Base-by-base conservation (phyloP, 2,888 invertebrate genomes). In the Lepidochitona cinerea region DNA sequence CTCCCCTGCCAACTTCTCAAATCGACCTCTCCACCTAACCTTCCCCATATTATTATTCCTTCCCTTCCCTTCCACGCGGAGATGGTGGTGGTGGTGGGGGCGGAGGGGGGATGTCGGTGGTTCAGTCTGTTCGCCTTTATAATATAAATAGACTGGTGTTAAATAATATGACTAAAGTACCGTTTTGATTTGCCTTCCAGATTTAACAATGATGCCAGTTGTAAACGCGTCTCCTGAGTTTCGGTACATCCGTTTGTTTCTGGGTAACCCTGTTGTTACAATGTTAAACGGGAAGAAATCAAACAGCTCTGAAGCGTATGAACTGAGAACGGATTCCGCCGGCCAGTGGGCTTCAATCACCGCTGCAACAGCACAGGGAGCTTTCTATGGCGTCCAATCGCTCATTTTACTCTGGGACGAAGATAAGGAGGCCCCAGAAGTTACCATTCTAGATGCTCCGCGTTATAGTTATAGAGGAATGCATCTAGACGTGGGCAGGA, bases 401-500 rank as follows among this genome's bases (percentile, higher is more conserved):
- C 65, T 88, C 12, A 70, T 79, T 3, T 79, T 78, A 65, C 66
- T 87, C 18, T 65, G 73, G 41, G 77, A 78, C 26, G 76, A 71
- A 12, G 67, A 75, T 1, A 71, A 66, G n/a, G 70, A 32, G 73
- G 52, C 84, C 18, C 83, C 84, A 5, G 72, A 78, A 0, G 75
- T 78, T 26, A 75, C 65, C 1, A 76, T 88, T 0, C 54, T 67
- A 32, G 87, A 88, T 74, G 83, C 79, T 1, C 88, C 88, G 7
- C 78, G 89, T 5, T 89, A 81, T 74, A 41, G 71, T 0, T 88
- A 88, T 75, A 75, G 90, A 65, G 89, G 90, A 0, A 70, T 89
- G 64, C 85, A 87, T 82, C 54, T 90, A 70, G 90, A 90, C 68
- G 86, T 89, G 18, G 83, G 84, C 5, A 72, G 90, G 14, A 88